phyloP scores from a whole-genome alignment of 1,140 invertebrate species.

The Ephestia elutella region DNA sequence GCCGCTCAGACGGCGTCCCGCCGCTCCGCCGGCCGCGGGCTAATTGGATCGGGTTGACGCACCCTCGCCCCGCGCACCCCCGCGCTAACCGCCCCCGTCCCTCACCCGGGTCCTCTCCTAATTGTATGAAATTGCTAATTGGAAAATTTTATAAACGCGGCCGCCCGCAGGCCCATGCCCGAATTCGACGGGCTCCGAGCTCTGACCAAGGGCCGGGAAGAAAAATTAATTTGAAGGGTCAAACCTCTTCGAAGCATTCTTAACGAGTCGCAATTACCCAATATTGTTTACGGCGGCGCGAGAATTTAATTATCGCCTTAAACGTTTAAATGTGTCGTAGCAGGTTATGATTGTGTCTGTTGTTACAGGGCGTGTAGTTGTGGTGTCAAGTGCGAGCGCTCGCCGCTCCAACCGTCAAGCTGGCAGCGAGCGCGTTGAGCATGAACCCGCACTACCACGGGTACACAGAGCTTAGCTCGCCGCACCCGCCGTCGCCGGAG shows the following conservation, averaged over 20 bases:
- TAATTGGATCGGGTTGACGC: constrained; percentile 73
- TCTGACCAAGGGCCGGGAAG: constrained; percentile 37
- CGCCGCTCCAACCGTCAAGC: constrained; percentile 75
- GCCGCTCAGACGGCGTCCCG: constrained; percentile 69
- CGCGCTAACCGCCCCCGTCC: constrained; percentile 27
- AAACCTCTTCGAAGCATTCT: constrained; percentile 6
- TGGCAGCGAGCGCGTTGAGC: constrained; percentile 78
- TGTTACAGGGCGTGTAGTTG: constrained; percentile 67
- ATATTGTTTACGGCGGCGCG: background rate
- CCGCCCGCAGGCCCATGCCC: constrained; percentile 52
- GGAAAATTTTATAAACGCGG: constrained; percentile 73
- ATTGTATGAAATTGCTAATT: constrained; percentile 75
- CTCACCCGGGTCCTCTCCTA: constrained; percentile 56
- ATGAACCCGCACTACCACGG: constrained; percentile 84
- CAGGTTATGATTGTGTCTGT: background rate
- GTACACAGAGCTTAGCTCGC: constrained; percentile 80
- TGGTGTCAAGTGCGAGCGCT: constrained; percentile 64
- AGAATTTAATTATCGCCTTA: background rate
- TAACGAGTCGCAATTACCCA: constrained; percentile 22
- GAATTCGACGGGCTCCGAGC: constrained; percentile 25
- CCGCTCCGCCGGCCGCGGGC: constrained; percentile 69
- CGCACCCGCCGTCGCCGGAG: constrained; percentile 79
- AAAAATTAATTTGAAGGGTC: constrained; percentile 36
- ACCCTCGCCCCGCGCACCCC: constrained; percentile 31
- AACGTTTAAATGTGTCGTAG: background rate